These are phyloP conservation scores for Takifugu ocellatus DNA, from an alignment of 2,797 vertebrate genomes.

Conservation along the genomic window DNA sequence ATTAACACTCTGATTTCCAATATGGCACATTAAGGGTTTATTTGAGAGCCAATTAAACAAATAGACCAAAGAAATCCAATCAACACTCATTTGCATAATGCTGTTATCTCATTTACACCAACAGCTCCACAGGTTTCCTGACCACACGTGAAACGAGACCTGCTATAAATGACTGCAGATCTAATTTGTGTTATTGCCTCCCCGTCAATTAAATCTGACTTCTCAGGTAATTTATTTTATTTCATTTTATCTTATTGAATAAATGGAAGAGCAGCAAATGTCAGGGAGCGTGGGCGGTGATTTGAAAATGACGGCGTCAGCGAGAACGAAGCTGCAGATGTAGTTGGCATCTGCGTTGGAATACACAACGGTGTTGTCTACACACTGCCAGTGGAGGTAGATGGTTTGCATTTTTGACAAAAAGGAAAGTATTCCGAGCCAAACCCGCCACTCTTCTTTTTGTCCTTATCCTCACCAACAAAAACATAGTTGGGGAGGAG, in stretches of 20 bases:
- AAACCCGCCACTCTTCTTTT: constrained; percentile 22
- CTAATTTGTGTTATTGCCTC: constrained; percentile 25
- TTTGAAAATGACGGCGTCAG: constrained; percentile 1
- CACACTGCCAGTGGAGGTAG: constrained; percentile 13
- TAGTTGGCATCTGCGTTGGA: background rate
- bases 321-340: constrained; percentile 2
- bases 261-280: constrained; percentile 3
- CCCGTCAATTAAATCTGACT: constrained; percentile 23
- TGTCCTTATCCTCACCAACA: constrained; percentile 37
- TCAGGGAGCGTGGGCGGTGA: constrained; percentile 4
- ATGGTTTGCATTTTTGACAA: constrained; percentile 25
- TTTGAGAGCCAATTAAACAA: constrained; percentile 47
- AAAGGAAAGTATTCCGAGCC: constrained; percentile 1
- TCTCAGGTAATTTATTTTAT: constrained; percentile 10
- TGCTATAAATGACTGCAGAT: constrained; percentile 14
- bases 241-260: background rate
- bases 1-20: constrained; percentile 32
- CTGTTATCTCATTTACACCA: constrained; percentile 49
- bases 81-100: constrained; percentile 45
- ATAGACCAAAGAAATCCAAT: constrained; percentile 53
- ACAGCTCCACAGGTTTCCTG: constrained; percentile 34
- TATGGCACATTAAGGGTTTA: constrained; percentile 28
- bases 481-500: background rate
- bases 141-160: constrained; percentile 28
- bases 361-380: constrained; percentile 1